Conservation (phyloP, 2,888 invertebrate genomes). For the Chalcis sispes region DNA sequence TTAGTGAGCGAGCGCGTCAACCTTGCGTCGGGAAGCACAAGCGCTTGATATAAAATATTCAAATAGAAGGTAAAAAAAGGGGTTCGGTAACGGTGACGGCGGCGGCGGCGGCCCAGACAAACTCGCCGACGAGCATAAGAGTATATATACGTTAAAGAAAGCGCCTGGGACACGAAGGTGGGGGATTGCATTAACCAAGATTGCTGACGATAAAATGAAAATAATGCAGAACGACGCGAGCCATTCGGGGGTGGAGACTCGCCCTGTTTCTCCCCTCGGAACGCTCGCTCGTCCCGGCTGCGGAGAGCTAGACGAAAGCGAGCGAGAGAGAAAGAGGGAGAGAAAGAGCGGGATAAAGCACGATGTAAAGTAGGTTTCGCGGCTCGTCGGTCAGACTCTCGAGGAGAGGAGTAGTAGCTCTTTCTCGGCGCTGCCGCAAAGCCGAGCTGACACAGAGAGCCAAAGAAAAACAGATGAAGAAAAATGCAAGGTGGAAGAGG, state of each 20-base stretch:
- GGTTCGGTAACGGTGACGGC: slow-evolving; percentile 59
- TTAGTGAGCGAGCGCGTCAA: slow-evolving; percentile 21
- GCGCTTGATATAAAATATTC: slow-evolving; percentile 69
- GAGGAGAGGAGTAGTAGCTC: slow-evolving; percentile 45
- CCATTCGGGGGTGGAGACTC: slow-evolving; percentile 54
- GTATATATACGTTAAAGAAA: slow-evolving; percentile 4
- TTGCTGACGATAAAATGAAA: slow-evolving; percentile 76
- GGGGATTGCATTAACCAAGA: slow-evolving; percentile 75
- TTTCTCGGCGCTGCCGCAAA: slow-evolving; percentile 10
- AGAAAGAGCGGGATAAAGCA: slow-evolving; percentile 67
- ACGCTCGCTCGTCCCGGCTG: neutral
- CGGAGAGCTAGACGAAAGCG: neutral
- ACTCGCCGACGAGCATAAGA: neutral
- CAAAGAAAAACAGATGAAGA: slow-evolving; percentile 46
- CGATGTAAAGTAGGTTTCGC: slow-evolving; percentile 68
- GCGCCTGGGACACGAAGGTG: slow-evolving; percentile 53
- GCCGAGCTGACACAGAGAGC: slow-evolving; percentile 37
- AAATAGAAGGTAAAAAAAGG: slow-evolving; percentile 72
- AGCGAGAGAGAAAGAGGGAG: slow-evolving; percentile 42
- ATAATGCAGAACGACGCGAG: slow-evolving; percentile 74
- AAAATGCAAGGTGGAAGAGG: slow-evolving; percentile 2
- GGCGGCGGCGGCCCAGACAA: neutral
- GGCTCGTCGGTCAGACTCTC: slow-evolving; percentile 54
- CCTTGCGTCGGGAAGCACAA: slow-evolving; percentile 20
- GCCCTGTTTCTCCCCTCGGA: neutral